Evolutionary conservation across 2,888 invertebrate species (phyloP), one percentile per base, ranked within the genome.

Genomic region (Teinopalpus imperialis): DNA sequence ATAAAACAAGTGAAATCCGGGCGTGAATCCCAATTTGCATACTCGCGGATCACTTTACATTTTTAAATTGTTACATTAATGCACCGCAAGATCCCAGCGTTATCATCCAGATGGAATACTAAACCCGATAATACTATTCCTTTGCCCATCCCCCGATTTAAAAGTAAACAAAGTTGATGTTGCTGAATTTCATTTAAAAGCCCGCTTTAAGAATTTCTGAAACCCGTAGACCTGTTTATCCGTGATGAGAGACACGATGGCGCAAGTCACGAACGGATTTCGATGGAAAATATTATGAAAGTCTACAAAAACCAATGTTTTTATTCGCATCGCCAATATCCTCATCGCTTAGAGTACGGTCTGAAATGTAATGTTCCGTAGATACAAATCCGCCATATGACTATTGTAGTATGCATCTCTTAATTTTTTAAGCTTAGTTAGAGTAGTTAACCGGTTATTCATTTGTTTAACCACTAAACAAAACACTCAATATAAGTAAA

Each of bases 101-200:
- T 41, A 18, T 32, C 41, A 31, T 31, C 24, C 32, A 10, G 24
- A 26, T 18, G 13, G 41, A 24, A 26, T 10, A 37, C 37, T 20
- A 31, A 37, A 31, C 37, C 30, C 31, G 24, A 26, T 31, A 13
- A 31, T 31, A 31, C n/a, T 30, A 24, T 8, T 31, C 10, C 29
- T 27, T 26, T 18, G 24, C 18, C 12, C 26, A 42, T 18, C 40
- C 43, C 37, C 42, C 36, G 49, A 61, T 61, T 58, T 62, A 71
- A 69, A 69, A 70, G 68, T 69, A 61, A 71, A 70, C 63, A 57
- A 66, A 63, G 35, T 13, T 64, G 57, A 61, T 51, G 59, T 59
- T 57, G 61, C 65, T 69, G 68, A 69, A 72, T 65, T 69, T 71
- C 65, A 69, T 69, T 66, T 71, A 69, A 71, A 60, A 64, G 61